phyloP scores from a whole-genome alignment of 2,113 vertebrate genomes.

The Piaya cayana region DNA sequence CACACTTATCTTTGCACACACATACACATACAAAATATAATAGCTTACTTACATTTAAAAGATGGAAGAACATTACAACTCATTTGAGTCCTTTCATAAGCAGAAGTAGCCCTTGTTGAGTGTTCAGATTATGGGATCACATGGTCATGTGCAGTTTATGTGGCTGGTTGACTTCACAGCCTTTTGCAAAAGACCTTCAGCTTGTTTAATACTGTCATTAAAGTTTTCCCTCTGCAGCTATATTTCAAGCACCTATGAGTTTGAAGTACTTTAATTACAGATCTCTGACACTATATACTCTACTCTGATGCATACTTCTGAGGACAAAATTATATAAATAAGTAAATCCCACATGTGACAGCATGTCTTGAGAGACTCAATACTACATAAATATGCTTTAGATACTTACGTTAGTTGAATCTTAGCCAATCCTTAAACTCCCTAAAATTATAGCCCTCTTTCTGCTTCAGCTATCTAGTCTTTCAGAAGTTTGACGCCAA shows the following conservation, averaged over 20 bases:
- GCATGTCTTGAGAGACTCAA: background rate
- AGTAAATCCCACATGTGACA: background rate
- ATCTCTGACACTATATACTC: background rate
- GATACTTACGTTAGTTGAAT: background rate
- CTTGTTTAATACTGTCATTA: background rate
- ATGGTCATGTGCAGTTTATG: background rate
- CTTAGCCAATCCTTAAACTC: conserved; percentile 2
- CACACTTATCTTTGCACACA: background rate
- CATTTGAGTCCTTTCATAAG: background rate
- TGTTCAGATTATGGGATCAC: background rate
- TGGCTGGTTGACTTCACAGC: background rate
- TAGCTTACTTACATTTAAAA: background rate
- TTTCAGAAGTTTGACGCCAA: conserved; percentile 26
- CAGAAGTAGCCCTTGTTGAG: background rate
- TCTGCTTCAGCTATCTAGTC: background rate
- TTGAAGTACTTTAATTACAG: background rate
- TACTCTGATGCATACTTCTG: background rate
- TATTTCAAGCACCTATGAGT: background rate
- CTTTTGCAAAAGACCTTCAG: conserved; percentile 4
- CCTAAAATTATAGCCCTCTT: conserved; percentile 1
- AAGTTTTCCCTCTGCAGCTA: background rate
- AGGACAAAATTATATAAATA: background rate
- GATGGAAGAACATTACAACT: background rate
- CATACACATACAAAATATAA: background rate
- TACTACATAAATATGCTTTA: conserved; percentile 11